Evolutionary conservation across 2,113 vertebrate species (phyloP), one percentile per base, ranked within the genome.

Genomic region (Solea senegalensis): DNA sequence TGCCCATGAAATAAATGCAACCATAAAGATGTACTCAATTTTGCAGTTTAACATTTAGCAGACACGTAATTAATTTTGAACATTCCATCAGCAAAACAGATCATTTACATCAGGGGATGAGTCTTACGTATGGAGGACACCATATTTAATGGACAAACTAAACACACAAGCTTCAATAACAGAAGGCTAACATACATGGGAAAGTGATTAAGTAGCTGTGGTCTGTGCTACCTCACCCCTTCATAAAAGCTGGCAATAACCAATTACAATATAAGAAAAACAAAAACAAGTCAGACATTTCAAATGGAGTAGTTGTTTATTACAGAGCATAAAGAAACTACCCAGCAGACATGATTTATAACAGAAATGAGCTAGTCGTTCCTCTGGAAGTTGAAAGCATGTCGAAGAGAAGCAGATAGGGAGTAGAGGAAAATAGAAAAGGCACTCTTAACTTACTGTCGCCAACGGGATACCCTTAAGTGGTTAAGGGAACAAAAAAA

Each of bases 361-460:
- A 71, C 85, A 88, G 73, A 75, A 79, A 79, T 59, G 77, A 86
- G 86, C 85, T 87, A 86, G 81, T 68, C 79, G 79, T 69, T 86
- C 84, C 79, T 90, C 68, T 85, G 73, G 63, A 86, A 82, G 71
- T 68, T 69, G 28, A 73, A 80, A 6, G 66, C 53, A 75, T 64
- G 84, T 83, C 69, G 55, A 44, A 64, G n/a, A 63, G 71, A 80
- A 78, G 71, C 46, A 78, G 67, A 74, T 9, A 13, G 54, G 62
- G 67, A 40, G 59, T 55, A 78, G 80, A 91, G 88, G 81, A 88
- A 89, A 89, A 84, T 82, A 87, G 84, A 92, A 94, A 95, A 95
- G 95, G 94, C 94, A 95, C 95, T 95, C 89, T 91, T 88, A 90
- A 92, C 92, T 93, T 81, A 93, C 93, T 91, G 90, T 84, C 84